Conservation (phyloP, 2,888 invertebrate species). For the Drosophila ochracea region DNA sequence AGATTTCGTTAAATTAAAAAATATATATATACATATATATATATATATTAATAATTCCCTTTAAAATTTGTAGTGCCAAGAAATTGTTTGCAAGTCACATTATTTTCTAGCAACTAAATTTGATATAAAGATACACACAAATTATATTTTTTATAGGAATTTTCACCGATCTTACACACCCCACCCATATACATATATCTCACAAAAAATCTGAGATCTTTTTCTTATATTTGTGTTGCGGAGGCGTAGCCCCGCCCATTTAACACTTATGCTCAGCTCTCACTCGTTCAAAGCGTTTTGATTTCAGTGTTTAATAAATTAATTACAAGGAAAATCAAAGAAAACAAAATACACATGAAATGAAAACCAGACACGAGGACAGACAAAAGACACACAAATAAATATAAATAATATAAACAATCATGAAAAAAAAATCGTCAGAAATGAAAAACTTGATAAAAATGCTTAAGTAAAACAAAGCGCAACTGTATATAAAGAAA, state of each 20-base stretch:
- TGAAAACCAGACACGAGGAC: constrained; percentile 16
- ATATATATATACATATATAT: background rate
- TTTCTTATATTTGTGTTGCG: constrained; percentile 13
- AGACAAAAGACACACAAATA: constrained; percentile 9
- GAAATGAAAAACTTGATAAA: constrained; percentile 6
- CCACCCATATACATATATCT: constrained; percentile 27
- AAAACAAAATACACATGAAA: constrained; percentile 29
- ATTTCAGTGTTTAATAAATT: constrained; percentile 41
- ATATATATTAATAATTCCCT: constrained; percentile 11
- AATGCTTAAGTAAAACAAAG: constrained; percentile 29
- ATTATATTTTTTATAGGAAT: constrained; percentile 74
- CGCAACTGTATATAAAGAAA: constrained; percentile 46
- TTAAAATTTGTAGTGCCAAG: constrained; percentile 68
- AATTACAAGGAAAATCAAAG: constrained; percentile 35
- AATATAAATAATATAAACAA: constrained; percentile 17
- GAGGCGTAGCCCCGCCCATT: constrained; percentile 27
- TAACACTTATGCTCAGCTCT: constrained; percentile 30
- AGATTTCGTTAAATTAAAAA: constrained; percentile 38
- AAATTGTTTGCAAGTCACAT: constrained; percentile 55
- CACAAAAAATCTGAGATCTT: constrained; percentile 21
- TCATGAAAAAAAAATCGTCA: constrained; percentile 13
- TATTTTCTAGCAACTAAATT: constrained; percentile 54
- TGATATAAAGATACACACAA: constrained; percentile 33
- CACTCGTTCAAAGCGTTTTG: constrained; percentile 8
- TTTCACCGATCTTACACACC: constrained; percentile 41